phyloP scores from a whole-genome alignment of 2,888 invertebrate species.

The Drosophila subsilvestris region DNA sequence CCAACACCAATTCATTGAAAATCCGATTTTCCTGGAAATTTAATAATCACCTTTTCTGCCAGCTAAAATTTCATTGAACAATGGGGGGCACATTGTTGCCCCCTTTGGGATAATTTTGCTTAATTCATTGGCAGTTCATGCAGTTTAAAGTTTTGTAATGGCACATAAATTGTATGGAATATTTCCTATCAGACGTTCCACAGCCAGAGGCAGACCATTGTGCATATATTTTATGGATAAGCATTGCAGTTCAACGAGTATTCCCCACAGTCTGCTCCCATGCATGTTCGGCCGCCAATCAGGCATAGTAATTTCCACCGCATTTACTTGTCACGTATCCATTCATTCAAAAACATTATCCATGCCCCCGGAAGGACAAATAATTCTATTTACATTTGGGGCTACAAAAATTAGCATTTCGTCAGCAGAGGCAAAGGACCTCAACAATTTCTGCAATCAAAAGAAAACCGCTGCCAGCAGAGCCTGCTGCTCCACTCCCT shows the following conservation, averaged over 20 bases:
- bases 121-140: not conserved
- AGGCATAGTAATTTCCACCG: not conserved
- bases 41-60: not conserved
- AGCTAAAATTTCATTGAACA: not conserved
- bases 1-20: not conserved
- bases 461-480: conserved; percentile 14
- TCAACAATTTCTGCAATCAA: conserved; percentile 20
- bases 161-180: not conserved
- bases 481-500: not conserved
- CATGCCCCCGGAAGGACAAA: conserved; percentile 33
- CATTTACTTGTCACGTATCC: not conserved
- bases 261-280: not conserved
- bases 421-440: conserved; percentile 20
- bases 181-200: not conserved
- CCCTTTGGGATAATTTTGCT: not conserved
- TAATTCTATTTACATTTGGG: conserved; percentile 41
- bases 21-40: not conserved
- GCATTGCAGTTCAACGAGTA: not conserved
- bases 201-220: not conserved
- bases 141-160: not conserved
- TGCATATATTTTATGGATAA: not conserved
- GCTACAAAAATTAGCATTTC: conserved; percentile 56
- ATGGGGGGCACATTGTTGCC: not conserved
- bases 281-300: not conserved
- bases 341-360: not conserved